These are phyloP conservation scores for Apodemus sylvaticus DNA, from an alignment of 2,113 vertebrate species.

Conservation along the genomic window DNA sequence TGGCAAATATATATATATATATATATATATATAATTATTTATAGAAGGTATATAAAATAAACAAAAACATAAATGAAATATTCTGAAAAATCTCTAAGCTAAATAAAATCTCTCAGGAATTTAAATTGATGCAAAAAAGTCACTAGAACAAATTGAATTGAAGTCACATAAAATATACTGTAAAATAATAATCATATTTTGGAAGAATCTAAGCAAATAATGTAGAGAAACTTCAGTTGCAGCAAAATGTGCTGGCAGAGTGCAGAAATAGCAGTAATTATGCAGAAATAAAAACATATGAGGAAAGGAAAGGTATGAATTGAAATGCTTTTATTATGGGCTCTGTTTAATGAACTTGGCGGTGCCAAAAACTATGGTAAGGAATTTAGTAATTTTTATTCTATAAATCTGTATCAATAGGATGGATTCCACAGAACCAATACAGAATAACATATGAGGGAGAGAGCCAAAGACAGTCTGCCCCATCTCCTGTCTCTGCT, in stretches of 20 bases:
- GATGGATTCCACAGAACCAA: background rate
- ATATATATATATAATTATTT: background rate
- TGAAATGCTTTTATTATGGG: background rate
- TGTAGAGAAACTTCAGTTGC: background rate
- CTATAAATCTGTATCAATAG: background rate
- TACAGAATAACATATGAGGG: accelerated
- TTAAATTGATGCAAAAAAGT: background rate
- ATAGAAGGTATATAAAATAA: background rate
- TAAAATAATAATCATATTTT: background rate
- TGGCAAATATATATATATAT: background rate
- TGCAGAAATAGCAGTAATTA: background rate
- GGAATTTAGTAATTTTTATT: background rate
- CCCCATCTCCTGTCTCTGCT: background rate
- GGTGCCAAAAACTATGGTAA: background rate
- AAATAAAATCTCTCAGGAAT: background rate
- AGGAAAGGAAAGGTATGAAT: background rate
- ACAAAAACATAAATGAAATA: background rate
- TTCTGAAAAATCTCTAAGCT: background rate
- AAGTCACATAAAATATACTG: background rate
- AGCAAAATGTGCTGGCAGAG: background rate
- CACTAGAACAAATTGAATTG: background rate
- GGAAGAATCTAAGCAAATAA: background rate
- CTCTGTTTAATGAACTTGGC: background rate
- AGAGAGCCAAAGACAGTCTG: background rate
- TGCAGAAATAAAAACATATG: background rate